Conservation (phyloP, 35 echinoderm and acorn worm species). For the Strongylocentrotus purpuratus region DNA sequence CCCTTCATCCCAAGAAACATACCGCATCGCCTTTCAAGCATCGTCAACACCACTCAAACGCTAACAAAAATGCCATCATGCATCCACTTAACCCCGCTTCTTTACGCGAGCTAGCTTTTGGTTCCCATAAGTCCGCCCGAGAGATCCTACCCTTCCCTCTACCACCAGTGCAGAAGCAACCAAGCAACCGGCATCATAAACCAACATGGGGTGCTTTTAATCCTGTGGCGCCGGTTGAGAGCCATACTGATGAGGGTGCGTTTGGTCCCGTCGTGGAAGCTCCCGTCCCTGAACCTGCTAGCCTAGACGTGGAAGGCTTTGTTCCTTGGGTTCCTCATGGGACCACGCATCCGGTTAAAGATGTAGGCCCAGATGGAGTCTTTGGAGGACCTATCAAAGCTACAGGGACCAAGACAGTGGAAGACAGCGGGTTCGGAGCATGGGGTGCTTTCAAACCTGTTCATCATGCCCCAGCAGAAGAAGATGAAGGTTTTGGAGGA, state of each 20-base stretch:
- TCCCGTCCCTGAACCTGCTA: neutral
- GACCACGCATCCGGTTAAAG: neutral
- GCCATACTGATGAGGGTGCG: neutral
- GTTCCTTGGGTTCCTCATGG: neutral
- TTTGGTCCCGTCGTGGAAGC: neutral
- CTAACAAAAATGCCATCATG: constrained; percentile 1
- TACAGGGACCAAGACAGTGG: neutral
- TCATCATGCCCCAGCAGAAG: neutral
- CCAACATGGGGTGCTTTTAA: constrained; percentile 1
- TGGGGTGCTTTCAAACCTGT: constrained; percentile 39
- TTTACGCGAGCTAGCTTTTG: constrained; percentile 17
- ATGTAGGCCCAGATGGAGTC: neutral
- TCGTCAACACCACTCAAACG: neutral
- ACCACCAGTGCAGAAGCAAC: neutral
- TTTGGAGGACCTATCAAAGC: constrained; percentile 23
- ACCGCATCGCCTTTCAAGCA: constrained; percentile 35
- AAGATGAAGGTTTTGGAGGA: neutral
- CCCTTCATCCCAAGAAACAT: constrained; percentile 23
- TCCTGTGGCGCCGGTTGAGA: neutral
- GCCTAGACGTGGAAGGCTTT: neutral
- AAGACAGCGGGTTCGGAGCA: constrained; percentile 20
- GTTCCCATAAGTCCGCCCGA: constrained; percentile 30
- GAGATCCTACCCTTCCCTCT: neutral
- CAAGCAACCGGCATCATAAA: neutral
- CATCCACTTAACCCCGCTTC: neutral